These are phyloP conservation scores for Helicolenus hilgendorfi DNA, from an alignment of 2,797 vertebrate species.

Conservation along the genomic window DNA sequence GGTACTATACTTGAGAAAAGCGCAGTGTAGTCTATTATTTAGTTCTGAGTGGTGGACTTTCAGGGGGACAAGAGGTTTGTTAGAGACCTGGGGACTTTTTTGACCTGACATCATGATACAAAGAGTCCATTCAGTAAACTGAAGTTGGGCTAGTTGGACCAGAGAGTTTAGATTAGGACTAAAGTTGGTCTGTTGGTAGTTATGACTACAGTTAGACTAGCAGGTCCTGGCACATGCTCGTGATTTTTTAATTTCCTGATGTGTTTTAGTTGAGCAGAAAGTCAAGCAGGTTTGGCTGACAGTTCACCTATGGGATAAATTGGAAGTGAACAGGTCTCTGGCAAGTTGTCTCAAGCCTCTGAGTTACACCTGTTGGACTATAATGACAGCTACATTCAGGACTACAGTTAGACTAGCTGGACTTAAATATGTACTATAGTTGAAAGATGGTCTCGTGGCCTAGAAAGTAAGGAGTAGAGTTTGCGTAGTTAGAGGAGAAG, in stretches of 20 bases:
- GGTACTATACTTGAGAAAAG: slow-evolving; percentile 6
- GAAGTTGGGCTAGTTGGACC: not conserved
- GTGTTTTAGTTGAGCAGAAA: not conserved
- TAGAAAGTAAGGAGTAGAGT: not conserved
- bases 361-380: not conserved
- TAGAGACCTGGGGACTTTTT: not conserved
- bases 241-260: not conserved
- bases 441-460: not conserved
- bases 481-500: not conserved
- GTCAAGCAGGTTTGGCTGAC: not conserved
- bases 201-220: not conserved
- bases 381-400: not conserved
- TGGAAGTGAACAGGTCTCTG: not conserved
- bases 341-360: not conserved
- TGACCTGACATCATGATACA: not conserved
- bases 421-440: not conserved
- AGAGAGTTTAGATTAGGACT: not conserved
- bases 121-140: not conserved
- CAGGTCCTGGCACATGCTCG: not conserved
- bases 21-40: not conserved
- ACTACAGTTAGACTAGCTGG: not conserved
- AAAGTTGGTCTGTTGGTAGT: not conserved
- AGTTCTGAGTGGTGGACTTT: slow-evolving; percentile 4
- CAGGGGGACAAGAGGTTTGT: not conserved
- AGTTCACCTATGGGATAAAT: not conserved